Base-by-base conservation (phyloP, 2,113 vertebrate species). In the Glaucomys volans region DNA sequence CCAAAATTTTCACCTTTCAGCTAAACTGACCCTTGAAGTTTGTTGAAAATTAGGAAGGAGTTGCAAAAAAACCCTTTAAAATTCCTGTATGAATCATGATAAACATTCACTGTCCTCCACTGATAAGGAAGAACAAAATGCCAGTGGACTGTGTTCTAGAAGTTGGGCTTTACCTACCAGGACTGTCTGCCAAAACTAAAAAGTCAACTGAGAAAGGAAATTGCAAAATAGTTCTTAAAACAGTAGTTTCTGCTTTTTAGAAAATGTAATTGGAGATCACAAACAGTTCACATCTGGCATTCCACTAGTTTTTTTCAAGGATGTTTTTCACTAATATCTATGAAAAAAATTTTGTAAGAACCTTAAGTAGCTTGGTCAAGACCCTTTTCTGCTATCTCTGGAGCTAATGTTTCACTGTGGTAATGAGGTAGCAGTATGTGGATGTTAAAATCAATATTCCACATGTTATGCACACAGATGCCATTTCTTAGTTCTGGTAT, bases 401-500 rank as follows among this genome's bases (percentile, higher is more conserved):
- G 22, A 85, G 87, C 69, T 93, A 47, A 35, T 22, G 0, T 44
- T 87, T 80, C 84, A 85, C 86, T 0, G 0, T 30, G 59, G 13
- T 57, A 26, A 30, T n/a, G 3, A 90, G 37, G 5, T 75, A 64
- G 28, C 62, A 42, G 86, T 64, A 72, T 40, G n/a, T 42, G 40
- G 69, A 35, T 87, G 54, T 14, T 44, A 95, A 97, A 98, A 97
- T 94, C 62, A 87, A 75, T 90, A 86, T 95, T 94, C 37, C 32
- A 80, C 22, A 42, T 6, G 14, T 93, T 83, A 52, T 92, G 69
- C 80, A 64, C 94, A 96, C 47, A 95, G 77, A 64, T 97, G 57
- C 91, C 91, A 72, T 87, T 1, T 10, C 74, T 93, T 80, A 59
- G 40, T 94, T 64, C 81, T 80, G 47, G 7, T 86, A 64, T 94